Evolutionary conservation across 2,113 vertebrate species (phyloP).

Genomic region (Phyllostomus hastatus): DNA sequence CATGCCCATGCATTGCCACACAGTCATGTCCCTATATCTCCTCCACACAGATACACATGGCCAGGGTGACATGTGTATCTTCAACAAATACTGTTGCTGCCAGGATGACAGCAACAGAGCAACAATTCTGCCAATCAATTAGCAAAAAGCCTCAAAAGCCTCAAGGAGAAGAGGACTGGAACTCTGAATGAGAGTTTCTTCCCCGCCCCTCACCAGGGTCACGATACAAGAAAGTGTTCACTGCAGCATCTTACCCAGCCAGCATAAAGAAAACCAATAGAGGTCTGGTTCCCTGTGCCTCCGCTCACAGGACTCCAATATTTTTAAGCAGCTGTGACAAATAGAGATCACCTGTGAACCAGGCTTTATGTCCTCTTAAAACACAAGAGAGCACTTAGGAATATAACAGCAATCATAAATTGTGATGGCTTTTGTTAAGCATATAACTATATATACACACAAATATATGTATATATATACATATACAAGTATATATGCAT

Average conservation of each 20-base stretch:
- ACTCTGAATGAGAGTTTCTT: not conserved
- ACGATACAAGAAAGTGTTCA: not conserved
- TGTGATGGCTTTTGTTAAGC: not conserved
- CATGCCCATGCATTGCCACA: not conserved
- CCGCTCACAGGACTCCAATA: not conserved
- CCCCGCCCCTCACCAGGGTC: not conserved
- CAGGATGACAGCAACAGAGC: not conserved
- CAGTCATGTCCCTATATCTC: not conserved
- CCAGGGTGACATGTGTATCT: not conserved
- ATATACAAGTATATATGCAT: not conserved
- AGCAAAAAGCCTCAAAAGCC: not conserved
- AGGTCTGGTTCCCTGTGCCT: not conserved
- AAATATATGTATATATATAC: not conserved
- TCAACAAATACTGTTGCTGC: too few relatives aligned
- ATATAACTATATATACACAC: not conserved
- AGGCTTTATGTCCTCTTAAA: conserved; percentile 20
- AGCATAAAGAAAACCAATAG: not conserved
- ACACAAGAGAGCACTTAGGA: not conserved
- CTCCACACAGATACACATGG: not conserved
- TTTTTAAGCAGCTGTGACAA: not conserved
- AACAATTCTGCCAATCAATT: not conserved
- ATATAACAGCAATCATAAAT: conserved; percentile 4
- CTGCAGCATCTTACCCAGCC: not conserved
- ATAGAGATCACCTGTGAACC: not conserved
- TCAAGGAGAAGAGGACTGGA: not conserved